Evolutionary conservation across 2,888 invertebrate species (phyloP).

Genomic region (Geotrupes spiniger): DNA sequence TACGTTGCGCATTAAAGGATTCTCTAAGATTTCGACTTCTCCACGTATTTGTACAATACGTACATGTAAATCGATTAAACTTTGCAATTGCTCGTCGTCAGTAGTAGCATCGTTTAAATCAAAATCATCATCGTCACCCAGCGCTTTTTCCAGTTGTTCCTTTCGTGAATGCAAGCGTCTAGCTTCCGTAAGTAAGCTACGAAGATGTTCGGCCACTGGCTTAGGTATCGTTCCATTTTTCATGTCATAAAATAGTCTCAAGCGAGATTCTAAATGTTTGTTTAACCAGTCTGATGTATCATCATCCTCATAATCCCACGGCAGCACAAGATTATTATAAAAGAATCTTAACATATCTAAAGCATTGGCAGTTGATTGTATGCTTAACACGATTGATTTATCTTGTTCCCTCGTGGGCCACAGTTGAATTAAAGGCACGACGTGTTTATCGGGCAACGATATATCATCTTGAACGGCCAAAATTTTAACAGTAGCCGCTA

Average conservation of each 20-base stretch:
- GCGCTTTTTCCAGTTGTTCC: conserved; percentile 47
- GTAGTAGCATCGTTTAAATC: conserved; percentile 40
- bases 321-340: conserved; percentile 65
- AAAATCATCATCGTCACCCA: conserved; percentile 45
- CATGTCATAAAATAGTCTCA: conserved; percentile 59
- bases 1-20: conserved; percentile 57
- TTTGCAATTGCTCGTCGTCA: conserved; percentile 44
- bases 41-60: conserved; percentile 57
- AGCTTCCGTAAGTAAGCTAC: conserved; percentile 55
- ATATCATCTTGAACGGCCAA: conserved; percentile 64
- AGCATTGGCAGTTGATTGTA: conserved; percentile 60
- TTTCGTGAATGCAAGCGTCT: conserved; percentile 53
- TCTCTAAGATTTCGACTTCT: conserved; percentile 60
- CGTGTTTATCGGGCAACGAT: conserved; percentile 58
- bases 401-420: conserved; percentile 65
- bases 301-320: conserved; percentile 68
- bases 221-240: conserved; percentile 54
- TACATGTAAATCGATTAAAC: conserved; percentile 56
- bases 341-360: conserved; percentile 66
- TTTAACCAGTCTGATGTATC: conserved; percentile 58
- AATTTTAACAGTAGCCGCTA: conserved; percentile 59
- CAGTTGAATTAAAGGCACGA: conserved; percentile 61
- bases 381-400: conserved; percentile 56
- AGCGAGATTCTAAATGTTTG: conserved; percentile 55
- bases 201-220: conserved; percentile 53